phyloP scores from a whole-genome alignment of 2,797 vertebrate genomes.

The Helostoma temminkii region DNA sequence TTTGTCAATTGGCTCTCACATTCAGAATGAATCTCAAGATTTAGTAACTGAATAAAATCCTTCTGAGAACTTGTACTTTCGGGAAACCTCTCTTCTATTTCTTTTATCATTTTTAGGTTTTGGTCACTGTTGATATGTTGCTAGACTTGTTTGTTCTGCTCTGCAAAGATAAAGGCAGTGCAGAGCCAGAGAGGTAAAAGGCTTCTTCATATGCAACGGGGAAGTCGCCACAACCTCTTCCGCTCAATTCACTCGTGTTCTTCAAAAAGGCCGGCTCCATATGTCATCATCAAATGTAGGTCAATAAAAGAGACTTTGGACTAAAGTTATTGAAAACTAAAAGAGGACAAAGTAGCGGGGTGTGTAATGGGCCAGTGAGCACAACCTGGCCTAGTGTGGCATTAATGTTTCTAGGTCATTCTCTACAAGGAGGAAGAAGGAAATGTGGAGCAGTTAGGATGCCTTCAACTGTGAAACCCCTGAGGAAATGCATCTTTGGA shows the following conservation, averaged over 20 bases:
- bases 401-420: slow-evolving; percentile 44
- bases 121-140: slow-evolving; percentile 41
- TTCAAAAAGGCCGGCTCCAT: slow-evolving; percentile 66
- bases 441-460: slow-evolving; percentile 14
- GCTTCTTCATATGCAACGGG: slow-evolving; percentile 69
- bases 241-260: slow-evolving; percentile 47
- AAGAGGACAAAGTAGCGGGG: slow-evolving; percentile 38
- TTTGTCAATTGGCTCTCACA: slow-evolving; percentile 56
- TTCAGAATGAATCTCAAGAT: slow-evolving; percentile 51
- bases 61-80: slow-evolving; percentile 26
- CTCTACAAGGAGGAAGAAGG: slow-evolving; percentile 13
- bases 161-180: slow-evolving; percentile 72
- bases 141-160: slow-evolving; percentile 62
- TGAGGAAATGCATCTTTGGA: background rate
- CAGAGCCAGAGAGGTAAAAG: slow-evolving; percentile 76
- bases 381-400: slow-evolving; percentile 35
- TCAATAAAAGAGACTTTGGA: slow-evolving; percentile 76
- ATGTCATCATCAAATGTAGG: slow-evolving; percentile 83
- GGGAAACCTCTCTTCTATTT: slow-evolving; percentile 24
- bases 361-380: slow-evolving; percentile 43
- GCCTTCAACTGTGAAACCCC: background rate
- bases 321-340: slow-evolving; percentile 53
- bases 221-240: slow-evolving; percentile 44
- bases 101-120: slow-evolving; percentile 28
- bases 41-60: slow-evolving; percentile 41